Evolutionary conservation across 1,140 invertebrate species (phyloP).

Genomic region (Drosophila teissieri): DNA sequence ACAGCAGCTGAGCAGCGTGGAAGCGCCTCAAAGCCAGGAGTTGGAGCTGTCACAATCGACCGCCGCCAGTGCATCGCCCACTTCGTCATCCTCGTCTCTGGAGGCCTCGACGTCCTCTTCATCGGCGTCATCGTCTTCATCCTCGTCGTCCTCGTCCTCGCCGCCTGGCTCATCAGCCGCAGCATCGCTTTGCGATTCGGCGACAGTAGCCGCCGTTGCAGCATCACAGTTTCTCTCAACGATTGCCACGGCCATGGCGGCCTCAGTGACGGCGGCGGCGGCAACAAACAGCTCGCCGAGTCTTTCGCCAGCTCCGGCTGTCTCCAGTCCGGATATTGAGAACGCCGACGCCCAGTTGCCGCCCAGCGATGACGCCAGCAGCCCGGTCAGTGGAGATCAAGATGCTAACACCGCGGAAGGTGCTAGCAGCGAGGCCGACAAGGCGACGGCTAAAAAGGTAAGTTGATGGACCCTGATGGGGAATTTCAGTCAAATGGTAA

Average conservation of each 20-base stretch:
- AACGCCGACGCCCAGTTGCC: conserved; percentile 26
- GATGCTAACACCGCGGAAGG: conserved; percentile 26
- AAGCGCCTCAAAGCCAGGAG: conserved; percentile 54
- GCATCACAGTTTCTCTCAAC: conserved; percentile 66
- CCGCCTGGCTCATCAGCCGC: conserved; percentile 44
- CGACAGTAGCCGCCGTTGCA: conserved; percentile 67
- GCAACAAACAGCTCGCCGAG: conserved; percentile 47
- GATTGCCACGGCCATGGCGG: conserved; percentile 64
- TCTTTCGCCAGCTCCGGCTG: conserved; percentile 46
- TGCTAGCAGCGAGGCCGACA: conserved; percentile 55
- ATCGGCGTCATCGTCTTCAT: conserved; percentile 45
- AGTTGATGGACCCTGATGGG: background rate
- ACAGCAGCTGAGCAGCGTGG: conserved; percentile 68
- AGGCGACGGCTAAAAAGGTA: conserved; percentile 68
- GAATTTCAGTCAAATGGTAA: no score
- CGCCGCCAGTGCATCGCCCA: conserved; percentile 27
- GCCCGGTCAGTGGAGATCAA: conserved; percentile 22
- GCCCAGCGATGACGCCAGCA: conserved; percentile 29
- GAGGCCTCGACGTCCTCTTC: conserved; percentile 47
- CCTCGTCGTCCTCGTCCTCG: conserved; percentile 47
- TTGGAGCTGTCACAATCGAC: conserved; percentile 38
- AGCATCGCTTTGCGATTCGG: conserved; percentile 66
- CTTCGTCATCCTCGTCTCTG: conserved; percentile 46
- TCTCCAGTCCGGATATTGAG: conserved; percentile 37
- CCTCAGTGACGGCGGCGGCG: conserved; percentile 68